Conservation (phyloP, 2,797 vertebrate species). For the Halcyon chelicuti region DNA sequence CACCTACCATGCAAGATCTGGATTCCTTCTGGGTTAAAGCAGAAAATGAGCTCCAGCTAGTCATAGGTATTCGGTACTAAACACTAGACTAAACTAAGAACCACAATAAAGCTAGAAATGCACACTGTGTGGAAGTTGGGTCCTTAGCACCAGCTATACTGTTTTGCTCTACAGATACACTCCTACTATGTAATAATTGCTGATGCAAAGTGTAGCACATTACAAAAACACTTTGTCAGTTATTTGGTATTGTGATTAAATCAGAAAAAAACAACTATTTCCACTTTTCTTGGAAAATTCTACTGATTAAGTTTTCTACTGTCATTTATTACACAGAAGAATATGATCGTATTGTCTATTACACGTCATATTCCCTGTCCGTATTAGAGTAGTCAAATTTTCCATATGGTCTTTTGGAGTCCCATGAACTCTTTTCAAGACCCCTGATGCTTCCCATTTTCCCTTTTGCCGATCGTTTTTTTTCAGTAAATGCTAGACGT, state of each 20-base stretch:
- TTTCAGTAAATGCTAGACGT: slow-evolving; percentile 62
- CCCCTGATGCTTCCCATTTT: slow-evolving; percentile 50
- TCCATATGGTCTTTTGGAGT: slow-evolving; percentile 62
- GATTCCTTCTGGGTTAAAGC: neutral
- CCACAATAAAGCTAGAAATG: neutral
- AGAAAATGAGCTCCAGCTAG: neutral
- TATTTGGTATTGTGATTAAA: neutral
- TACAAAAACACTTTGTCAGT: neutral
- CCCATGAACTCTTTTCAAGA: slow-evolving; percentile 30
- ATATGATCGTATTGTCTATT: neutral
- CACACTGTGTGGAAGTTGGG: neutral
- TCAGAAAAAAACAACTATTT: neutral
- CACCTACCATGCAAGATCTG: neutral
- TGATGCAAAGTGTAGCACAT: neutral
- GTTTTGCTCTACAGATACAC: neutral
- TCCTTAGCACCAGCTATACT: neutral
- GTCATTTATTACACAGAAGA: neutral
- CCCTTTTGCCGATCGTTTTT: slow-evolving; percentile 42
- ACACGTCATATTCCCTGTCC: neutral
- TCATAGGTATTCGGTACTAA: neutral
- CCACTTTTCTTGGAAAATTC: neutral
- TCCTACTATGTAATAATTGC: neutral
- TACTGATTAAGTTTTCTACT: neutral
- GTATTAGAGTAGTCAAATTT: slow-evolving; percentile 37
- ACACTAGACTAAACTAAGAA: neutral